phyloP scores from a whole-genome alignment of 2,797 vertebrate species.

The Australoheros facetus region DNA sequence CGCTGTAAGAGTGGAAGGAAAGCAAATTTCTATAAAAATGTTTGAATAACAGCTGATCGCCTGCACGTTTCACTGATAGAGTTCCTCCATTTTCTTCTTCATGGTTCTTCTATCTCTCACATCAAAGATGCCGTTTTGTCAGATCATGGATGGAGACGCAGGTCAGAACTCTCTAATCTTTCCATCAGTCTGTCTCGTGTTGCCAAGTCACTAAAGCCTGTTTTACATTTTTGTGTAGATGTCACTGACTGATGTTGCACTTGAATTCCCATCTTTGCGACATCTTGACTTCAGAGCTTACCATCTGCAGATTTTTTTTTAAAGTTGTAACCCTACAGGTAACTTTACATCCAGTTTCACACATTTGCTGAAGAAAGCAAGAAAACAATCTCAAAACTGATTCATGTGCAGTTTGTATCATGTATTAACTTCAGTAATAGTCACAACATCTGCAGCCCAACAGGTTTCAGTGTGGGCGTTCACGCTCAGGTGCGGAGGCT shows the following conservation, averaged over 20 bases:
- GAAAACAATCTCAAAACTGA: too few species aligned
- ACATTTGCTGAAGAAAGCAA: not conserved
- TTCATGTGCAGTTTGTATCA: not conserved
- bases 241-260: not conserved
- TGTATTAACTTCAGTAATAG: too few species aligned
- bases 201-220: not conserved
- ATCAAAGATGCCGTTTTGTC: rapidly evolving
- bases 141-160: rapidly evolving
- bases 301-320: too few species aligned
- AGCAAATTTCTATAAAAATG: not conserved
- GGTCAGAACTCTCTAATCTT: not conserved
- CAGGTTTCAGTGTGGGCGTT: not conserved
- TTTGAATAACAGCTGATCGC: not conserved
- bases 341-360: not conserved
- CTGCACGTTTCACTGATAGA: not conserved
- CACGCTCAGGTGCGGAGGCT: rapidly evolving
- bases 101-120: not conserved
- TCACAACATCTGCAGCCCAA: too few species aligned
- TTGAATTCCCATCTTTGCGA: rapidly evolving
- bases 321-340: rapidly evolving
- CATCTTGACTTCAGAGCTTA: rapidly evolving
- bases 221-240: not conserved
- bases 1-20: not conserved
- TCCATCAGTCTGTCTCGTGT: not conserved
- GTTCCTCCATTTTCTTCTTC: not conserved